Percentiles rank a stretch among this genome's conserved stretches.
These are phyloP conservation scores for Eupithecia abbreviata DNA, from an alignment of 2,888 invertebrate species.

Conservation along the genomic window DNA sequence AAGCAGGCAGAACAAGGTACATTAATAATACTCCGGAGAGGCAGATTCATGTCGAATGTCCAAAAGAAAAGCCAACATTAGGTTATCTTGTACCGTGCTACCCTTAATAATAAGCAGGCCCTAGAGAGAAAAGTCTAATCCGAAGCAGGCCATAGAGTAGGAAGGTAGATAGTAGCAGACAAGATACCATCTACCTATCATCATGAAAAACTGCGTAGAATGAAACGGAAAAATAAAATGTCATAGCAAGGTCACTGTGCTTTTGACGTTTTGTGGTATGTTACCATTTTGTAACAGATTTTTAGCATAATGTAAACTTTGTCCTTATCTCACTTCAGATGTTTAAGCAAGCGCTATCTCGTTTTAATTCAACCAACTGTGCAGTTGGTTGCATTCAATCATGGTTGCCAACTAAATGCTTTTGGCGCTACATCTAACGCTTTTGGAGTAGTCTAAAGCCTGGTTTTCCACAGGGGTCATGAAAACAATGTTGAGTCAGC, in stretches of 20 bases:
- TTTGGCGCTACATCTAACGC: background rate
- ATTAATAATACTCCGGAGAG: background rate
- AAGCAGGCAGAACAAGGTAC: background rate
- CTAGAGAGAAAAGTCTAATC: too few relatives aligned
- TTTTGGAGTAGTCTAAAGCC: background rate
- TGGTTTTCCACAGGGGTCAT: too few relatives aligned
- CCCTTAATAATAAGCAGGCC: too few relatives aligned
- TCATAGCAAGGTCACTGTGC: background rate
- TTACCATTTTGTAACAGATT: background rate
- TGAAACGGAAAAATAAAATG: background rate
- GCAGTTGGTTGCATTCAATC: background rate
- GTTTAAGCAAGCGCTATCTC: conserved; percentile 14
- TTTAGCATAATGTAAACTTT: conserved; percentile 20
- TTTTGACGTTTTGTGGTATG: background rate
- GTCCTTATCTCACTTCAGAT: conserved; percentile 1
- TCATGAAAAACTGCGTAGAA: background rate
- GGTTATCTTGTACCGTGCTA: too few relatives aligned
- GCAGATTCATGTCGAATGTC: background rate
- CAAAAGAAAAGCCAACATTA: background rate
- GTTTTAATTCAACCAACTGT: conserved; percentile 15
- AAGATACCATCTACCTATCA: too few relatives aligned
- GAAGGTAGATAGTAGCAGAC: too few relatives aligned
- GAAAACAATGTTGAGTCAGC: too few relatives aligned
- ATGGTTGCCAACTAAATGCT: background rate
- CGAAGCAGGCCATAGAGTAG: too few relatives aligned